phyloP scores from a whole-genome alignment of 2,113 vertebrate species.

The Eleginops maclovinus region DNA sequence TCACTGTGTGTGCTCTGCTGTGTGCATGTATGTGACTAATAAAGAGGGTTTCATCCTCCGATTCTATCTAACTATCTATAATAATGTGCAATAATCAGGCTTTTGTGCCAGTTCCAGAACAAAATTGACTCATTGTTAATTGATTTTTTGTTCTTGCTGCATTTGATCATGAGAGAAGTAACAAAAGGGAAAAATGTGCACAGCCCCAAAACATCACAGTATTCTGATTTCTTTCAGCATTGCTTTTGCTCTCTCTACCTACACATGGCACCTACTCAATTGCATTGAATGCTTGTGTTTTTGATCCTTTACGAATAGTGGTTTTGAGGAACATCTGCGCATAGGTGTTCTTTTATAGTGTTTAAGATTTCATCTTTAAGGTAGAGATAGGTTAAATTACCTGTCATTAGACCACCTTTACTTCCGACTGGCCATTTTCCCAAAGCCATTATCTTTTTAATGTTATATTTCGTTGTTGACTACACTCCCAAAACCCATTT shows the following conservation, averaged over 20 bases:
- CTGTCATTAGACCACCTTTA: slow-evolving; percentile 42
- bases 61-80: too few species aligned
- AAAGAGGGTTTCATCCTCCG: too few species aligned
- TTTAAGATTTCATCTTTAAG: slow-evolving; percentile 31
- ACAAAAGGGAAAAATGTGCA: neutral
- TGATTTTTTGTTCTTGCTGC: too few species aligned
- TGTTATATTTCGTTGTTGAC: neutral
- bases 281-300: neutral
- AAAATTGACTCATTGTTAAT: neutral
- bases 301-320: slow-evolving; percentile 3
- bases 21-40: too few species aligned
- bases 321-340: slow-evolving; percentile 31
- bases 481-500: neutral
- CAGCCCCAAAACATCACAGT: neutral
- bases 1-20: too few species aligned
- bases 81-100: neutral
- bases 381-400: slow-evolving; percentile 40
- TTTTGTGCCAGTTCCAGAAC: neutral
- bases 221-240: neutral
- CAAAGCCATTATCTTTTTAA: neutral
- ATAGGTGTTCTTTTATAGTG: neutral
- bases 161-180: neutral
- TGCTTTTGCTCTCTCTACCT: neutral
- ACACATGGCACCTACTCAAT: neutral
- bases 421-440: slow-evolving; percentile 34